Conservation (phyloP, 2,888 invertebrate species). For the Heliconius ethilla region DNA sequence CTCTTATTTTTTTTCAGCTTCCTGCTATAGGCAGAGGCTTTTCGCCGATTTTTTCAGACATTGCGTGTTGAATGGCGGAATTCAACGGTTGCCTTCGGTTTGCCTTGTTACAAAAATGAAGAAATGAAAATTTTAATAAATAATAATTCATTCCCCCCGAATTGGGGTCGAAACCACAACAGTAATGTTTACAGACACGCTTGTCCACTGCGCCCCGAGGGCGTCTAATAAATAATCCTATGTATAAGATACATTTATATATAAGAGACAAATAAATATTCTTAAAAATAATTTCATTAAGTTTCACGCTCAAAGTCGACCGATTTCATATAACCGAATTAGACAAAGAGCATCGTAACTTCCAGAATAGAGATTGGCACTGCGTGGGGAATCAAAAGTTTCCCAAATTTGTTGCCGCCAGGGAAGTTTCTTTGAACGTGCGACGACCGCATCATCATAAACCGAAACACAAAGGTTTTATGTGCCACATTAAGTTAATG, state of each 20-base stretch:
- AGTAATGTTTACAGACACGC: too few relatives aligned
- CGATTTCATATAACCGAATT: constrained; percentile 30
- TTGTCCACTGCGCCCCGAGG: too few relatives aligned
- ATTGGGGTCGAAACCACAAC: too few relatives aligned
- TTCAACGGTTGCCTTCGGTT: too few relatives aligned
- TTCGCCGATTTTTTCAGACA: too few relatives aligned
- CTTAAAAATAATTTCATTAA: not conserved
- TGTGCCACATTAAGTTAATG: constrained; percentile 73
- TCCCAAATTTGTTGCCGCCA: constrained; percentile 44
- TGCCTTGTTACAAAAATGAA: too few relatives aligned
- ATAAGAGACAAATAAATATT: not conserved
- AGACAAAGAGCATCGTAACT: constrained; percentile 40
- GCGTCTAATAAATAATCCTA: not conserved
- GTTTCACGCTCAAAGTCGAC: not conserved
- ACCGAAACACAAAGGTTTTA: constrained; percentile 76
- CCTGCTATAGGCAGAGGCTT: too few relatives aligned
- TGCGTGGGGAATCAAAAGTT: constrained; percentile 52
- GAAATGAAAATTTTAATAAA: too few relatives aligned
- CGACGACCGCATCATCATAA: constrained; percentile 66
- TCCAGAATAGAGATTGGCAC: constrained; percentile 38
- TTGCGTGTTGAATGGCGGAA: too few relatives aligned
- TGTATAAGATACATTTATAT: not conserved
- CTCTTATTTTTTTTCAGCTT: too few relatives aligned
- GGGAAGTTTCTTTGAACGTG: constrained; percentile 47
- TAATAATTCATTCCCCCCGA: too few relatives aligned